These are phyloP conservation scores for Dendrolimus kikuchii DNA, from an alignment of 1,140 invertebrate species.

Conservation along the genomic window DNA sequence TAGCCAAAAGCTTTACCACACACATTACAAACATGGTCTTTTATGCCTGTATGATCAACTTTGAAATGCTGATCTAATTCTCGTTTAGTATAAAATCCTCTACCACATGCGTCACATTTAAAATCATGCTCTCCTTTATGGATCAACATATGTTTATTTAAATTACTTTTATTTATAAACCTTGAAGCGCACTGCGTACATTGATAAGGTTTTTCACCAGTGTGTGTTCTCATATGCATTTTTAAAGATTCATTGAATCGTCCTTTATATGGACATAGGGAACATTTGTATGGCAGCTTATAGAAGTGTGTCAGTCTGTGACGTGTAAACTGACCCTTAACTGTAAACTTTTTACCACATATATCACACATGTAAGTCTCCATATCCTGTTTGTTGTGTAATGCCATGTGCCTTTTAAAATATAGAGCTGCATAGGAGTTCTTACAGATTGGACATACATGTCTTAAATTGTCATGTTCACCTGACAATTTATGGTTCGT, in stretches of 20 bases:
- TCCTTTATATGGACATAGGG: conserved; percentile 52
- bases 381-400: conserved; percentile 30
- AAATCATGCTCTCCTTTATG: conserved; percentile 48
- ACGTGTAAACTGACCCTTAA: conserved; percentile 40
- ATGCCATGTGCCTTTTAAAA: conserved; percentile 33
- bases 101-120: conserved; percentile 48
- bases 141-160: conserved; percentile 61
- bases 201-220: conserved; percentile 67
- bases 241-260: conserved; percentile 57
- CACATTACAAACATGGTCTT: conserved; percentile 65
- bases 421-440: conserved; percentile 32
- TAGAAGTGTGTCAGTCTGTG: conserved; percentile 52
- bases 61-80: conserved; percentile 51
- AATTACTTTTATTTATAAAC: conserved; percentile 69
- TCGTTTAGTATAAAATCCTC: conserved; percentile 48
- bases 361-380: conserved; percentile 49
- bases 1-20: conserved; percentile 72
- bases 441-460: conserved; percentile 42
- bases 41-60: conserved; percentile 68
- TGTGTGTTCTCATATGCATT: conserved; percentile 61
- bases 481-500: conserved; percentile 35
- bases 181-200: conserved; percentile 64
- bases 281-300: conserved; percentile 52
- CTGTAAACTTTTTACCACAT: conserved; percentile 54
- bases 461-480: conserved; percentile 49